Evolutionary conservation across 2,888 invertebrate species (phyloP).

Genomic region (Ditula angustiorana): DNA sequence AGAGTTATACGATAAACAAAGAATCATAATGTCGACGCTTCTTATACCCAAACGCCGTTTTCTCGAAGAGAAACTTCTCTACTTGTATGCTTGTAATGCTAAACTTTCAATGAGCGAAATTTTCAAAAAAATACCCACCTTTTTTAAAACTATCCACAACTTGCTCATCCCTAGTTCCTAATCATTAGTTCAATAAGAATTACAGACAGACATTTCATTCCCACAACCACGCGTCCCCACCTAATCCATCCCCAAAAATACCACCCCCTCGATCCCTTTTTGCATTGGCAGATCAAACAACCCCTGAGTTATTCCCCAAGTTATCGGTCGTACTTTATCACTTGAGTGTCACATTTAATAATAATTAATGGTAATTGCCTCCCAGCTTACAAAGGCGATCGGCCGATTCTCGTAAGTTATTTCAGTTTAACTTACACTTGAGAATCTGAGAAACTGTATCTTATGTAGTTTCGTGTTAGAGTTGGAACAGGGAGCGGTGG

Average conservation of each 20-base stretch:
- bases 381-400: slow-evolving; percentile 84
- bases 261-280: not conserved
- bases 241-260: not conserved
- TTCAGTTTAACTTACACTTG: slow-evolving; percentile 82
- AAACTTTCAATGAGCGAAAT: no score
- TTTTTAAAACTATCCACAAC: no score
- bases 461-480: slow-evolving; percentile 72
- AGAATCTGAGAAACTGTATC: slow-evolving; percentile 83
- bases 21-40: no score
- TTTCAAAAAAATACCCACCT: no score
- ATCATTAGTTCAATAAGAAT: no score
- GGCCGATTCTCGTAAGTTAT: slow-evolving; percentile 83
- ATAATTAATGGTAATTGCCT: slow-evolving; percentile 86
- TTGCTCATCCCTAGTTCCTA: no score
- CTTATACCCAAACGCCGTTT: no score
- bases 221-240: not conserved
- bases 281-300: slow-evolving; percentile 21
- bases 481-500: slow-evolving; percentile 51
- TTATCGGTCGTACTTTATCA: slow-evolving; percentile 83
- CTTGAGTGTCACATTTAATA: slow-evolving; percentile 82
- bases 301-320: slow-evolving; percentile 80
- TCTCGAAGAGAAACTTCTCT: no score
- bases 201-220: no score
- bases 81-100: no score
- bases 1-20: no score